phyloP scores from a whole-genome alignment of 2,888 invertebrate genomes.

The Chrysolina oricalcia region DNA sequence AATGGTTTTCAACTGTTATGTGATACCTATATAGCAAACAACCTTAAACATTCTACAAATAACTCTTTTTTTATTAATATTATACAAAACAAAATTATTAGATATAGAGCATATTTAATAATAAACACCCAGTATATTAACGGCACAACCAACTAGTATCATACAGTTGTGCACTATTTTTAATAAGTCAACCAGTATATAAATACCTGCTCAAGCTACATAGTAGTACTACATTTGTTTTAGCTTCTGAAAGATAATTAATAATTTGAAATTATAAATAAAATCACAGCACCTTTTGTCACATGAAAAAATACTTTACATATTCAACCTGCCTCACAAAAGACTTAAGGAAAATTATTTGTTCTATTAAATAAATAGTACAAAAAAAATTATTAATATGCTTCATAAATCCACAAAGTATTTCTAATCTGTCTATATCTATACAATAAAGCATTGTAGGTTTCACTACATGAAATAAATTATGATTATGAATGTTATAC shows the following conservation, averaged over 20 bases:
- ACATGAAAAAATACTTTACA: slow-evolving; percentile 31
- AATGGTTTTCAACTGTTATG: no score
- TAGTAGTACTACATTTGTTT: slow-evolving; percentile 4
- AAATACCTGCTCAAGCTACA: slow-evolving; percentile 2
- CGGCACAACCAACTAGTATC: not conserved
- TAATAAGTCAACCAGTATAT: not conserved
- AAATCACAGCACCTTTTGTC: slow-evolving; percentile 41
- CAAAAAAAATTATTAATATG: not conserved
- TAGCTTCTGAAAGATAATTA: slow-evolving; percentile 4
- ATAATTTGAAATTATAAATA: slow-evolving; percentile 6
- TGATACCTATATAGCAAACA: no score
- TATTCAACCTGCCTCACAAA: slow-evolving; percentile 14
- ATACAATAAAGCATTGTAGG: not conserved
- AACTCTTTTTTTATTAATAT: no score
- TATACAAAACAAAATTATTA: not conserved
- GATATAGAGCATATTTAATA: not conserved
- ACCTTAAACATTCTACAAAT: no score
- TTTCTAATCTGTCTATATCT: no score
- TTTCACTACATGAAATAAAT: no score
- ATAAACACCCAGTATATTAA: slow-evolving; percentile 5
- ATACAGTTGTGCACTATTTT: not conserved
- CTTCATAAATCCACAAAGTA: not conserved
- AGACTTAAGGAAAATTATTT: not conserved
- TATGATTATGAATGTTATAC: no score
- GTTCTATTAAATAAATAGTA: not conserved